Evolutionary conservation across 2,888 invertebrate species (phyloP).

Genomic region (Chelonus formosanus): DNA sequence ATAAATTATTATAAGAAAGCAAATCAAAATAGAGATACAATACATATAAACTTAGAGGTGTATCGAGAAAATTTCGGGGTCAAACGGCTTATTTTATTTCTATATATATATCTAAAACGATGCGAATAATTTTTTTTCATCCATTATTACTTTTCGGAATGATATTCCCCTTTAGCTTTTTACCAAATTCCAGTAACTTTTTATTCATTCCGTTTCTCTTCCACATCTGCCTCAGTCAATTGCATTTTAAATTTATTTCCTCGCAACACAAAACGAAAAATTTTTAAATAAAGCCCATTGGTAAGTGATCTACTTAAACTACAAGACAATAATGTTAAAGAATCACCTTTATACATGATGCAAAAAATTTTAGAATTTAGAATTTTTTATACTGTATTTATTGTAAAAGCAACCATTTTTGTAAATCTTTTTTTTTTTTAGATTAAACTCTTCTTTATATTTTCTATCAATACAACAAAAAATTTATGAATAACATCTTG

Average conservation of each 20-base stretch:
- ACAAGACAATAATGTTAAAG: conserved; percentile 1
- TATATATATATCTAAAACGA: conserved; percentile 48
- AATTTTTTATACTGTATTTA: too few relatives aligned
- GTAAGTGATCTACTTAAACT: background rate
- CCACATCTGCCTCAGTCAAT: conserved; percentile 8
- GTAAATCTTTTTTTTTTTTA: too few relatives aligned
- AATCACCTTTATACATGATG: background rate
- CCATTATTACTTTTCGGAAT: too few relatives aligned
- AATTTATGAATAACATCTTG: too few relatives aligned
- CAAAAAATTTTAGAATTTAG: too few relatives aligned
- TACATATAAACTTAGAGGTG: background rate
- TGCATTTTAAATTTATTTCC: conserved; percentile 19
- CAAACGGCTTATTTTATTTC: conserved; percentile 40
- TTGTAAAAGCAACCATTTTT: too few relatives aligned
- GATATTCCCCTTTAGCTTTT: conserved; percentile 5
- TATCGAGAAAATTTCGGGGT: conserved; percentile 11
- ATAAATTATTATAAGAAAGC: conserved; percentile 31
- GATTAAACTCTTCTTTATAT: too few relatives aligned
- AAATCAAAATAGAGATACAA: background rate
- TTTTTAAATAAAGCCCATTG: background rate
- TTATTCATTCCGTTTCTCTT: conserved; percentile 14
- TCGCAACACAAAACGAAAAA: conserved; percentile 1
- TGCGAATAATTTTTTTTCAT: conserved; percentile 44
- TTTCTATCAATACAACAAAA: too few relatives aligned
- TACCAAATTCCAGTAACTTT: background rate